Evolutionary conservation across 1,140 invertebrate species (phyloP).

Genomic region (Leptoteleia sp.): DNA sequence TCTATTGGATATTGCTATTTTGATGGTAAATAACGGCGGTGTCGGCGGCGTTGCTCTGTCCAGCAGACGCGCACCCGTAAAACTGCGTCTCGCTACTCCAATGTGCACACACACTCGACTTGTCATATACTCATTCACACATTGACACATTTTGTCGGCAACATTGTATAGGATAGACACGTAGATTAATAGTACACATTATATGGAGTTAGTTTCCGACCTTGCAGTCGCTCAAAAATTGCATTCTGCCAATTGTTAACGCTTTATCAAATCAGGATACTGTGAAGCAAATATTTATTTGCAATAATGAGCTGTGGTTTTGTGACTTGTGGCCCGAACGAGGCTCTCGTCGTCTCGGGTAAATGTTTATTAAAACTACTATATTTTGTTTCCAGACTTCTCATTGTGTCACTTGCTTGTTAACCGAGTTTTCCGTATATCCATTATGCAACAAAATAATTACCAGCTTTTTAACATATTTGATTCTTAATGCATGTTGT

Average conservation of each 20-base stretch:
- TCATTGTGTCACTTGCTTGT: background rate
- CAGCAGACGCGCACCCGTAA: background rate
- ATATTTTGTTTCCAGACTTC: no score
- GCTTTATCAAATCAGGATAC: no score
- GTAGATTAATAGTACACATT: constrained; percentile 18
- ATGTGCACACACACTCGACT: background rate
- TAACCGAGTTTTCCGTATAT: background rate
- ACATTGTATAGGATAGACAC: constrained; percentile 1
- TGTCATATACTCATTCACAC: background rate
- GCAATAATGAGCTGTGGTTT: constrained; percentile 92
- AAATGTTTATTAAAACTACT: constrained; percentile 77
- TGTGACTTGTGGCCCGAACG: constrained; percentile 98
- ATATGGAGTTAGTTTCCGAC: constrained; percentile 27
- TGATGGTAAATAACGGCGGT: constrained; percentile 1
- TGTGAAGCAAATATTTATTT: no score
- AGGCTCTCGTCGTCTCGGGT: constrained; percentile 98
- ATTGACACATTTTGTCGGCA: constrained; percentile 4
- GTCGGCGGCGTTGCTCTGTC: background rate
- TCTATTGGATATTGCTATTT: background rate
- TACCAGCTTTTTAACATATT: background rate
- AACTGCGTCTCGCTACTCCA: no score
- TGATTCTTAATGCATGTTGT: no score
- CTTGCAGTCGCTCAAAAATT: constrained; percentile 1
- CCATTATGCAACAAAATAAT: constrained; percentile 21
- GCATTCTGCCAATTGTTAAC: background rate